phyloP scores from a whole-genome alignment of 1,140 invertebrate species.

The Sycophaga agraensis region DNA sequence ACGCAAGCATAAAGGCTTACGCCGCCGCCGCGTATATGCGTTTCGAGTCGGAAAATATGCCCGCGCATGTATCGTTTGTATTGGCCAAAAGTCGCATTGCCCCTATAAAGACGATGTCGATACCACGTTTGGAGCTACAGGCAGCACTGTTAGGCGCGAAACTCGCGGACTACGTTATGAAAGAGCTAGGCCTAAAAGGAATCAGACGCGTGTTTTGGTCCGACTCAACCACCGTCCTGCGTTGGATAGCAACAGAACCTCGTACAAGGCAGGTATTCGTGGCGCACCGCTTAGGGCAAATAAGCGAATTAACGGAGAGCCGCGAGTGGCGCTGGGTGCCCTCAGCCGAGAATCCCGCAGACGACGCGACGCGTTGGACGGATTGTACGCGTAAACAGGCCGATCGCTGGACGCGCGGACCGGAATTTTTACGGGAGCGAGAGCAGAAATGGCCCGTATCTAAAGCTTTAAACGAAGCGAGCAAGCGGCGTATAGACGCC shows the following conservation, averaged over 20 bases:
- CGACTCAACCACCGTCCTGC: conserved; percentile 32
- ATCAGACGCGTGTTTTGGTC: neutral
- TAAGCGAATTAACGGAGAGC: conserved; percentile 34
- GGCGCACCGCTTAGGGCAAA: conserved; percentile 39
- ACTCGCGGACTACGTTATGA: neutral
- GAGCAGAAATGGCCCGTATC: conserved; percentile 21
- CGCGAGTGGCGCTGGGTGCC: conserved; percentile 40
- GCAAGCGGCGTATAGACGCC: neutral
- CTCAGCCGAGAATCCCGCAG: conserved; percentile 41
- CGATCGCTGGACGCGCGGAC: conserved; percentile 20
- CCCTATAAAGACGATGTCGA: neutral
- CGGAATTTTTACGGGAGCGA: conserved; percentile 11
- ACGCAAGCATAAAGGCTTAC: conserved; percentile 29
- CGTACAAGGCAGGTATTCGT: conserved; percentile 35
- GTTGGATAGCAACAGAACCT: conserved; percentile 38
- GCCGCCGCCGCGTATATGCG: conserved; percentile 11
- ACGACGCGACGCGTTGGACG: conserved; percentile 32
- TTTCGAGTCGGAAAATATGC: neutral
- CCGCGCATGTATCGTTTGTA: neutral
- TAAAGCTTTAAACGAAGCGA: neutral
- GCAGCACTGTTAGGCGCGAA: neutral
- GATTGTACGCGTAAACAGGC: neutral
- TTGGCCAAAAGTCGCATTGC: neutral
- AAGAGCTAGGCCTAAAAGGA: neutral
- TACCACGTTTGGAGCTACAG: conserved; percentile 11